phyloP scores from a whole-genome alignment of 2,113 vertebrate genomes.

The Micronycteris hirsuta region DNA sequence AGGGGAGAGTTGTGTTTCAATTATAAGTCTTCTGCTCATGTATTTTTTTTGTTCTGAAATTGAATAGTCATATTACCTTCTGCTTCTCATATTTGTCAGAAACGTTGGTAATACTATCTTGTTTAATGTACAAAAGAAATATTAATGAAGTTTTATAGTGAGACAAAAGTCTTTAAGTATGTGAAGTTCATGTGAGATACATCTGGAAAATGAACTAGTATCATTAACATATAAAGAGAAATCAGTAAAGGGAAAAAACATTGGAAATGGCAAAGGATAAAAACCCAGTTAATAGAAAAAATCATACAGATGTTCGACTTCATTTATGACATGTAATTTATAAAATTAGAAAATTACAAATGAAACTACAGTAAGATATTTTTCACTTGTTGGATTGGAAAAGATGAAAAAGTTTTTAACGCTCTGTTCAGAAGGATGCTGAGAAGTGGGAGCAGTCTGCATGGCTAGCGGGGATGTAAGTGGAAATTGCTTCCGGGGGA shows the following conservation, averaged over 20 bases:
- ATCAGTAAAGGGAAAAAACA: background rate
- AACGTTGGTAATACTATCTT: background rate
- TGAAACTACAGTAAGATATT: background rate
- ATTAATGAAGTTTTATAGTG: background rate
- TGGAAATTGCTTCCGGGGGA: background rate
- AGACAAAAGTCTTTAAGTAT: background rate
- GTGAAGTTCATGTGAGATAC: background rate
- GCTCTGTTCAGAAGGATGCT: background rate
- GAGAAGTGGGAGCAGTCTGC: background rate
- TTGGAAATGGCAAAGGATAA: background rate
- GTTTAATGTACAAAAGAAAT: conserved; percentile 1
- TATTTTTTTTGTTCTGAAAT: background rate
- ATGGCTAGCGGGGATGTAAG: background rate
- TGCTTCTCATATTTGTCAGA: background rate
- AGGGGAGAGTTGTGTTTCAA: background rate
- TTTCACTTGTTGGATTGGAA: background rate
- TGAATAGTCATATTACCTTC: background rate
- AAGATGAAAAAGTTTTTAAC: background rate
- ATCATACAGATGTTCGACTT: background rate
- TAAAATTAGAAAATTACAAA: background rate
- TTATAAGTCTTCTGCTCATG: background rate
- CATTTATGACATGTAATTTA: background rate
- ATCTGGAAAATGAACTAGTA: background rate
- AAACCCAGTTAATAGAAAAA: background rate
- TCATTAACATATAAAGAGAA: background rate